Percentiles rank a stretch among this genome's conserved stretches.
phyloP scores from a whole-genome alignment of 2,888 invertebrate species.

The Lycocerus yunnanus region DNA sequence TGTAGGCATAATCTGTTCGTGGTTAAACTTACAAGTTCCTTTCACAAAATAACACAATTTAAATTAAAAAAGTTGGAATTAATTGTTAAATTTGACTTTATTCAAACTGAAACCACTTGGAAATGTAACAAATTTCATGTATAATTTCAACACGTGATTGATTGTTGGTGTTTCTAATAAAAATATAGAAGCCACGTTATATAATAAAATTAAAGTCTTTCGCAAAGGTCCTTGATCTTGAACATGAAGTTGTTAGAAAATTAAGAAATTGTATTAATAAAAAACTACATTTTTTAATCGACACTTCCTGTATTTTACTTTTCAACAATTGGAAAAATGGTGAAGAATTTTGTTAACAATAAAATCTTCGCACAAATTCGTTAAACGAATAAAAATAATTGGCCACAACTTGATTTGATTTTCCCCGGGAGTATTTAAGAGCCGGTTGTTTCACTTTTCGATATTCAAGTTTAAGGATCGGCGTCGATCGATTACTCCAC shows the following conservation, averaged over 20 bases:
- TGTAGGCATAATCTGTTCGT: neutral
- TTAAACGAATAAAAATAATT: neutral
- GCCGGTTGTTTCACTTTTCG: neutral
- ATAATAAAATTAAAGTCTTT: neutral
- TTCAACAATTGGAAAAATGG: neutral
- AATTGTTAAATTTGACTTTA: neutral
- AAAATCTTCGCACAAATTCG: neutral
- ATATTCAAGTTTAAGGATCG: neutral
- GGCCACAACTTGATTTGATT: neutral
- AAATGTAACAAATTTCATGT: neutral
- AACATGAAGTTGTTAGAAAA: neutral
- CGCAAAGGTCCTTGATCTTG: neutral
- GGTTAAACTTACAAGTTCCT: neutral
- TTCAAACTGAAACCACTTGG: neutral
- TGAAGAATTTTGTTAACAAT: neutral
- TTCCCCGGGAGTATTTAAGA: neutral
- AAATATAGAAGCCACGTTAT: neutral
- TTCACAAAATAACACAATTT: neutral
- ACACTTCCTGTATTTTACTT: neutral
- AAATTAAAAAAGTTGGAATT: neutral
- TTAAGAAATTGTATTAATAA: neutral
- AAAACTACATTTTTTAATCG: neutral
- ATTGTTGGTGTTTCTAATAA: neutral
- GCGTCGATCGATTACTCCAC: neutral
- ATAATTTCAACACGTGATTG: neutral